A percentile compares a stretch with the other conserved stretches of the same genome.
Conservation (phyloP, 1,140 invertebrate genomes). For the Platorchestia sp. region DNA sequence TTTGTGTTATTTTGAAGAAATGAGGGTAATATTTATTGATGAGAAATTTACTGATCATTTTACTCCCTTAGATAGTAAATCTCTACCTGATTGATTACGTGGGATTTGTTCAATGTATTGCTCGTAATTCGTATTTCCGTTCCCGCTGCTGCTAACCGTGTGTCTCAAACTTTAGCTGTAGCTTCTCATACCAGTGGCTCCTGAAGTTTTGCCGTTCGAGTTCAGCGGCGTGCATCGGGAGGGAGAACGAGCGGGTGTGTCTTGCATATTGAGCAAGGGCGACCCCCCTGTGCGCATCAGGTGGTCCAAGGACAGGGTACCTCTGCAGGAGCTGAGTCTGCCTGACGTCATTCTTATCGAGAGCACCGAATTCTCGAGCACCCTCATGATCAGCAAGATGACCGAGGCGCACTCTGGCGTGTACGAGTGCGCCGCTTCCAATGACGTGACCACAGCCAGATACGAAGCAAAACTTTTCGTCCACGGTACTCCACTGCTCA, state of each 20-base stretch:
- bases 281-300: constrained; percentile 82
- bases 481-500: constrained; percentile 71
- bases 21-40: not conserved
- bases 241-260: constrained; percentile 81
- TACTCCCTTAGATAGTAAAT: not conserved
- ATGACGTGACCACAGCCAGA: constrained; percentile 69
- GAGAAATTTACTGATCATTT: not conserved
- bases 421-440: constrained; percentile 72
- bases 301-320: constrained; percentile 83
- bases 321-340: constrained; percentile 70
- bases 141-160: not conserved
- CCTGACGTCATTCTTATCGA: constrained; percentile 53
- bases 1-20: too few relatives aligned
- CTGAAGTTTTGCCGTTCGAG: constrained; percentile 68
- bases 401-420: constrained; percentile 74
- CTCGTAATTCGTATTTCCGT: not conserved
- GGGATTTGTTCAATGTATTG: not conserved
- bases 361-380: constrained; percentile 70
- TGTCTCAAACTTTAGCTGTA: constrained; percentile 41
- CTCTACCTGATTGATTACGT: not conserved
- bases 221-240: constrained; percentile 68
- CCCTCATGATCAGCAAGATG: constrained; percentile 82
- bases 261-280: constrained; percentile 84
- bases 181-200: constrained; percentile 68
- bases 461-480: constrained; percentile 60